phyloP scores from a whole-genome alignment of 2,797 vertebrate genomes.

The Bradypus variegatus region DNA sequence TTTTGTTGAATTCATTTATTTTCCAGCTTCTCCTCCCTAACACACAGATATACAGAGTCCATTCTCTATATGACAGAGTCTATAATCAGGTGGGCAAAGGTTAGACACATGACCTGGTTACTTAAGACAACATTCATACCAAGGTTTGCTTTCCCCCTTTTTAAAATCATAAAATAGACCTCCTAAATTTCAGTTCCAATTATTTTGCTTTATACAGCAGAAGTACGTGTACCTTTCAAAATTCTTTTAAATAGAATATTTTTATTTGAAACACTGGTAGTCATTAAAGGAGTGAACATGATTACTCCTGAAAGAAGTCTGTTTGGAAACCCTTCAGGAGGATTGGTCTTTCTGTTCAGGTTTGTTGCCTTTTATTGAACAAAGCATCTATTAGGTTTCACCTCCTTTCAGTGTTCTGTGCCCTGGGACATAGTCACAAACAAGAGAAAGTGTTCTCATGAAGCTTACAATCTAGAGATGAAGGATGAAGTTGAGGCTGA shows the following conservation, averaged over 20 bases:
- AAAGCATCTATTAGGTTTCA: neutral
- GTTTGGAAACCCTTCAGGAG: neutral
- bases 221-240: neutral
- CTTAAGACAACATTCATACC: constrained; percentile 13
- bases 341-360: neutral
- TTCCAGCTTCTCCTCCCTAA: constrained; percentile 33
- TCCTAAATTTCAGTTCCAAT: constrained; percentile 10
- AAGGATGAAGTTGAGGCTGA: neutral
- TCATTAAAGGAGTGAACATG: neutral
- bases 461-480: neutral
- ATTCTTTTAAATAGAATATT: neutral
- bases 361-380: neutral
- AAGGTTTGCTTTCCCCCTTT: neutral
- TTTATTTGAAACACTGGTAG: constrained; percentile 17
- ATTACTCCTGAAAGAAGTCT: constrained; percentile 14
- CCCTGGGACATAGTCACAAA: neutral
- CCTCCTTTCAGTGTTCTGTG: neutral
- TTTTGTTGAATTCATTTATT: neutral
- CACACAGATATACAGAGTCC: neutral
- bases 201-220: constrained; percentile 30
- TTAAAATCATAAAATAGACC: neutral
- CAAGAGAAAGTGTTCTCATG: neutral
- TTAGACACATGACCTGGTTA: neutral
- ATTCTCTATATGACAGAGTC: neutral
- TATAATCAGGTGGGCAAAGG: neutral